These are phyloP conservation scores for Lepas anatifera DNA, from an alignment of 2,888 invertebrate genomes.

Conservation along the genomic window DNA sequence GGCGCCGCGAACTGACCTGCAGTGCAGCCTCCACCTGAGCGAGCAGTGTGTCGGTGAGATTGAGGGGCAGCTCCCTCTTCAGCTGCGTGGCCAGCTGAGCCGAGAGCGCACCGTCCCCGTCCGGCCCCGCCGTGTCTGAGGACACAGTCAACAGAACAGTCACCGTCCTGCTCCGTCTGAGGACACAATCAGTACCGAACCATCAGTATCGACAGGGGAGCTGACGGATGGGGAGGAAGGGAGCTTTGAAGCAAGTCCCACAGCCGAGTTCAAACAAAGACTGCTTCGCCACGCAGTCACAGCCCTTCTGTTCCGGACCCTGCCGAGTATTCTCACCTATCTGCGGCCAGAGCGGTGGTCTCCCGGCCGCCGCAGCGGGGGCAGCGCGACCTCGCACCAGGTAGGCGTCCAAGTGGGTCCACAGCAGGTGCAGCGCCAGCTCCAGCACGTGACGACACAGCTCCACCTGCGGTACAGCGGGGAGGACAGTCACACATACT, in stretches of 20 bases:
- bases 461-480: too few species aligned
- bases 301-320: too few species aligned
- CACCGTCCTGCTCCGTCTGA: too few species aligned
- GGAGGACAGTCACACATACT: too few species aligned
- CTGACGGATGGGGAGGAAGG: too few species aligned
- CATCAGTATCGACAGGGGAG: too few species aligned
- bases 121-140: neutral
- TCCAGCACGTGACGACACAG: neutral
- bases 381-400: constrained; percentile 13
- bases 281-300: too few species aligned
- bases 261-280: too few species aligned
- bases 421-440: neutral
- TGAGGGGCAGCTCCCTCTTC: neutral
- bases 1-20: neutral
- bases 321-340: too few species aligned
- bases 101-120: neutral
- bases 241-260: too few species aligned
- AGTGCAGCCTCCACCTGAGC: neutral
- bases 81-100: neutral
- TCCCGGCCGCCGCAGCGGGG: constrained; percentile 9
- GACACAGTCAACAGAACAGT: too few species aligned
- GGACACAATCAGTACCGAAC: too few species aligned
- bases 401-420: constrained; percentile 9
- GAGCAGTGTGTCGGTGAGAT: neutral
- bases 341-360: neutral